phyloP scores from a whole-genome alignment of 2,797 vertebrate species.

The Anguilla pacifica region DNA sequence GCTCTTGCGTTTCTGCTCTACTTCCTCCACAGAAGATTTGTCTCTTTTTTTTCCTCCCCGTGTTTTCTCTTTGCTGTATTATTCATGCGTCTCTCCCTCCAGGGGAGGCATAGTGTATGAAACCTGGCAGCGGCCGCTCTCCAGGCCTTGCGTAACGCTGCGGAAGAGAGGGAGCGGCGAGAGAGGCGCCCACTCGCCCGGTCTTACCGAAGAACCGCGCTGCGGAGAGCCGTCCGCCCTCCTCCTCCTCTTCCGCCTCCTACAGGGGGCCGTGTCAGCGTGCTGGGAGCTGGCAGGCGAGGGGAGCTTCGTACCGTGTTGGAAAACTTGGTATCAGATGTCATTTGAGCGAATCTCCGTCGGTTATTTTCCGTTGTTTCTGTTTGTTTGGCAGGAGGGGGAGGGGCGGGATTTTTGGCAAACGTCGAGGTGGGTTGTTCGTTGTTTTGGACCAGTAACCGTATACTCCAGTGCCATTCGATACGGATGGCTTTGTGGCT shows the following conservation, averaged over 20 bases:
- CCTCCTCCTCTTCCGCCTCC: slow-evolving; percentile 2
- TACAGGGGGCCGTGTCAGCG: background rate
- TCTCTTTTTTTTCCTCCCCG: background rate
- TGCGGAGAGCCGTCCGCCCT: background rate
- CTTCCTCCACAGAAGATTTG: slow-evolving; percentile 33
- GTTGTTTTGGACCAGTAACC: background rate
- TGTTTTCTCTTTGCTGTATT: slow-evolving; percentile 41
- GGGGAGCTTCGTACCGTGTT: background rate
- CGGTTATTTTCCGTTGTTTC: background rate
- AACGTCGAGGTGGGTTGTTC: background rate
- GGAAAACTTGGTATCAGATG: background rate
- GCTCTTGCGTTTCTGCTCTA: slow-evolving; percentile 36
- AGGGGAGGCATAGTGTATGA: slow-evolving; percentile 22
- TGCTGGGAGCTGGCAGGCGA: background rate
- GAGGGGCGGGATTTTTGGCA: background rate
- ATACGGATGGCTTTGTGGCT: background rate
- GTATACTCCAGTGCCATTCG: background rate
- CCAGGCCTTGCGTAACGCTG: slow-evolving; percentile 24
- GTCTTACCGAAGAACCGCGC: background rate
- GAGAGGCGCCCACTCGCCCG: slow-evolving; percentile 14
- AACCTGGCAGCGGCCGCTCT: slow-evolving; percentile 13
- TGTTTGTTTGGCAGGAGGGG: background rate
- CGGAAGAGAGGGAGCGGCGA: background rate
- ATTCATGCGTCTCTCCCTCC: slow-evolving; percentile 46
- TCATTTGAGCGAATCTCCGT: background rate